These are phyloP conservation scores for Virgularia gustaviana DNA, from an alignment of 92 coral and sea anemone species.

Conservation along the genomic window DNA sequence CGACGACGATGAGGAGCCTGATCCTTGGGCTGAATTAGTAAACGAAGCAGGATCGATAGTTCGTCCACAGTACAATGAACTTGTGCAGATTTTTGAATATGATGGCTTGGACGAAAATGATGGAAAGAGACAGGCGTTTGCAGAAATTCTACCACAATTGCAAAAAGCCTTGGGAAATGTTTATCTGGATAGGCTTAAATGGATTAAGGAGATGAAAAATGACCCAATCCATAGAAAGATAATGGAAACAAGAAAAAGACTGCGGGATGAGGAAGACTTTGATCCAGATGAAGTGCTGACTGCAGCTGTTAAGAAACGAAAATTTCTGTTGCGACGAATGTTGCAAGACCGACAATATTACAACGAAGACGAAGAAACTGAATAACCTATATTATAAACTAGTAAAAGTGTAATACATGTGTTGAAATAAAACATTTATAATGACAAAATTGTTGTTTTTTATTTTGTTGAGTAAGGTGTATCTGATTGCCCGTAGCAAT, in stretches of 20 bases:
- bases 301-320: not conserved
- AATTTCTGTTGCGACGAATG: not conserved
- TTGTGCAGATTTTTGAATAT: too few species aligned
- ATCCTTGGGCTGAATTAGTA: too few species aligned
- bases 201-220: not conserved
- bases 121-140: not conserved
- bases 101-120: not conserved
- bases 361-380: too few species aligned
- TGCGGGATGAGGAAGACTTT: not conserved
- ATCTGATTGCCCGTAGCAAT: too few species aligned
- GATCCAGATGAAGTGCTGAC: slow-evolving; percentile 4
- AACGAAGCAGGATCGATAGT: too few species aligned
- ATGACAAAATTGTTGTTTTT: too few species aligned
- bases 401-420: too few species aligned
- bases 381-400: too few species aligned
- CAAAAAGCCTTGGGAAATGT: not conserved
- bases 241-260: not conserved
- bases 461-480: too few species aligned
- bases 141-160: not conserved
- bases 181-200: not conserved
- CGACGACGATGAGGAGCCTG: too few species aligned
- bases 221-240: slow-evolving; percentile 2
- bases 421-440: too few species aligned
- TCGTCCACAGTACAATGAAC: too few species aligned
- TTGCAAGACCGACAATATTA: not conserved